A percentile compares a stretch with the other conserved stretches of the same genome.
Evolutionary conservation across 2,797 vertebrate species (phyloP).

Genomic region (Otolemur crassicaudatus): DNA sequence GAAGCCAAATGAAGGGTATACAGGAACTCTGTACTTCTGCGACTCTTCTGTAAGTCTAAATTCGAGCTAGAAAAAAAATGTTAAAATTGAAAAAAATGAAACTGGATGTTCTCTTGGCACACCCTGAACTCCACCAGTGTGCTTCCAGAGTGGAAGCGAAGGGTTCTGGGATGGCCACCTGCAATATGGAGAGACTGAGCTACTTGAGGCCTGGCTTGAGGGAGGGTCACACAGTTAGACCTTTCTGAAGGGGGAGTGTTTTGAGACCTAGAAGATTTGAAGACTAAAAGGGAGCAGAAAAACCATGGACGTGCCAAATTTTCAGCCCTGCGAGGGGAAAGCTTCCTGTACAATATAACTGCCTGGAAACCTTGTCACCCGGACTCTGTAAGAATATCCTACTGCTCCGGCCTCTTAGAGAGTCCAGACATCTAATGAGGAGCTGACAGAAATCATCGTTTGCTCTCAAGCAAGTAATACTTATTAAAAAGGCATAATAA

Average conservation of each 20-base stretch:
- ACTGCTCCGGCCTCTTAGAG: not conserved
- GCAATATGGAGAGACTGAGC: no score
- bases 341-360: not conserved
- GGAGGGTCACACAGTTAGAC: not conserved
- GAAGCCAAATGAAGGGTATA: not conserved
- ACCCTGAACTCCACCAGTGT: no score
- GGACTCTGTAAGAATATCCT: slow-evolving; percentile 23
- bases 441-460: slow-evolving; percentile 23
- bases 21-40: not conserved
- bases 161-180: no score
- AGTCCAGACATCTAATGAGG: slow-evolving; percentile 39
- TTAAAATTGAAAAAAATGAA: not conserved
- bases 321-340: not conserved
- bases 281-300: not conserved
- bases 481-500: slow-evolving; percentile 47
- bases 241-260: not conserved
- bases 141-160: no score
- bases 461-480: not conserved
- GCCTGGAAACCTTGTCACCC: slow-evolving; percentile 61
- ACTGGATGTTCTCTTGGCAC: no score
- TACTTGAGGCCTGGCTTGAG: no score
- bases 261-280: not conserved
- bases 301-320: not conserved
- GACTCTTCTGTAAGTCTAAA: not conserved
- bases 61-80: not conserved